These are phyloP conservation scores for Meleagris gallopavo DNA, from an alignment of 2,113 vertebrate genomes.

Conservation along the genomic window DNA sequence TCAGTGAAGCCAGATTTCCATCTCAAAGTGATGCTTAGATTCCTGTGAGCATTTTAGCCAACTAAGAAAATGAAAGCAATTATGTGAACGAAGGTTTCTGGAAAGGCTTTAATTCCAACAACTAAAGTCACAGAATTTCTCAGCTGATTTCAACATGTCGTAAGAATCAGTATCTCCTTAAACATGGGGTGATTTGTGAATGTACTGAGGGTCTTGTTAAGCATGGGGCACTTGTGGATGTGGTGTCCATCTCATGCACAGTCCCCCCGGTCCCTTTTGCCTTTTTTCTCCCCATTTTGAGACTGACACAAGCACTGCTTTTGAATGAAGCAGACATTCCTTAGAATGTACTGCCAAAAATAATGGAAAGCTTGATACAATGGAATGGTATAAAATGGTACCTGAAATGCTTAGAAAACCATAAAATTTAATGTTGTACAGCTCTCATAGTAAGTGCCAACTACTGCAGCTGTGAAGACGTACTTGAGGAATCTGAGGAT, in stretches of 20 bases:
- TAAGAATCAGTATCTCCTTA: neutral
- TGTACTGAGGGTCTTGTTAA: neutral
- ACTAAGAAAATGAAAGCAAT: neutral
- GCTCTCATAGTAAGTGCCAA: conserved; percentile 36
- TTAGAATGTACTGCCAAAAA: conserved; percentile 71
- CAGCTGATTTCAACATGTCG: neutral
- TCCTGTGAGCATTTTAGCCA: neutral
- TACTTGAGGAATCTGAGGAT: neutral
- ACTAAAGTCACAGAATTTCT: conserved; percentile 27
- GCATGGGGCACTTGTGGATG: neutral
- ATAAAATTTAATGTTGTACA: conserved; percentile 53
- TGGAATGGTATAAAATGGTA: conserved; percentile 65
- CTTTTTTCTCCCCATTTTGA: conserved; percentile 34
- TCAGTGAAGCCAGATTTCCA: conserved; percentile 1
- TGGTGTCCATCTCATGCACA: neutral
- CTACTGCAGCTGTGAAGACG: conserved; percentile 20
- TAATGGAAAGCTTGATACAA: conserved; percentile 77
- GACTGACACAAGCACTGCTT: conserved; percentile 53
- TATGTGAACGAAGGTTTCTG: neutral
- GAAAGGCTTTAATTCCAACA: neutral
- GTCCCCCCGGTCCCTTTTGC: neutral
- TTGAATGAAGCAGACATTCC: conserved; percentile 71
- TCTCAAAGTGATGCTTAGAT: neutral
- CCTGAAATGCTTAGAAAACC: conserved; percentile 68
- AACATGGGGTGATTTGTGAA: neutral